A percentile compares a stretch with the other conserved stretches of the same genome.
Conservation (phyloP, 2,888 invertebrate species). For the Aethes cnicana region DNA sequence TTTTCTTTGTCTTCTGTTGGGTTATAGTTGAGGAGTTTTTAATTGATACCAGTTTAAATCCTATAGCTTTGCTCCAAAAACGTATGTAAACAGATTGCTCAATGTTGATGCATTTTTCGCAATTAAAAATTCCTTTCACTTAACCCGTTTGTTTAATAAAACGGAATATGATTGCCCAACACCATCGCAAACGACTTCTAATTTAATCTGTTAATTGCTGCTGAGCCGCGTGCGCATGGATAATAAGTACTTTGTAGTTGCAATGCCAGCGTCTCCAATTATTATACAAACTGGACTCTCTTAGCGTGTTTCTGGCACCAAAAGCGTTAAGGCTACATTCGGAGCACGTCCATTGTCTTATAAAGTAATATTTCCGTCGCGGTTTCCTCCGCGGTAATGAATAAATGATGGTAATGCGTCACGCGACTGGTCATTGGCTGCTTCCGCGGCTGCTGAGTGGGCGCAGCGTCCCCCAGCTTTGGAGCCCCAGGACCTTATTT, state of each 20-base stretch:
- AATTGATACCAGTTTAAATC: no score
- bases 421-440: conserved; percentile 23
- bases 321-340: conserved; percentile 9
- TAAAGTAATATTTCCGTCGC: conserved; percentile 29
- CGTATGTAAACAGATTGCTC: no score
- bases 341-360: conserved; percentile 22
- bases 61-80: no score
- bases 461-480: conserved; percentile 5
- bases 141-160: conserved; percentile 17
- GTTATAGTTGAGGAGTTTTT: no score
- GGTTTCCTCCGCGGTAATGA: conserved; percentile 27
- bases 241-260: background rate
- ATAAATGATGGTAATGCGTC: conserved; percentile 30
- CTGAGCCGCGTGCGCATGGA: background rate
- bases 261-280: no score
- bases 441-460: conserved; percentile 25
- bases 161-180: conserved; percentile 8
- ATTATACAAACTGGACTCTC: no score
- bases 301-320: no score
- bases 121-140: conserved; percentile 12
- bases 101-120: background rate
- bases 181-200: conserved; percentile 14
- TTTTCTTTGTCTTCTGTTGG: no score
- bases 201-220: conserved; percentile 24
- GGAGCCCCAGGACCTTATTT: background rate